Evolutionary conservation across 1,140 invertebrate species (phyloP).

Genomic region (Batillaria attramentaria): DNA sequence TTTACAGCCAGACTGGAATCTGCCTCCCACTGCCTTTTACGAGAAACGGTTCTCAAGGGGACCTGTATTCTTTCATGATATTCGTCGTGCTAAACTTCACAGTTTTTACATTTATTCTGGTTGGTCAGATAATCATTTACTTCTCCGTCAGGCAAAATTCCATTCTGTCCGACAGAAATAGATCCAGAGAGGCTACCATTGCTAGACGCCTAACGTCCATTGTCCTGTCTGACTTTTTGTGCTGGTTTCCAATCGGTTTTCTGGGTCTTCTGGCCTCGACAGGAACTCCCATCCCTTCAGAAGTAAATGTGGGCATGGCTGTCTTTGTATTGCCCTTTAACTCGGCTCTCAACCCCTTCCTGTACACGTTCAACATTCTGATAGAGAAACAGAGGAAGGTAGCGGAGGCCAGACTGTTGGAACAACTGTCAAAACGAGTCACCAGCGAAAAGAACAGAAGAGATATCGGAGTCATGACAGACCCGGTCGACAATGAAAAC

Average conservation of each 20-base stretch:
- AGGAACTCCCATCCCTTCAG: constrained; percentile 39
- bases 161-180: background rate
- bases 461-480: too few species aligned
- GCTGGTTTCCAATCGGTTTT: constrained; percentile 35
- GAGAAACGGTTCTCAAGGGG: constrained; percentile 21
- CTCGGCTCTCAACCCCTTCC: constrained; percentile 51
- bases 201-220: constrained; percentile 40
- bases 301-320: constrained; percentile 44
- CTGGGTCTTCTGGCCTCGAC: constrained; percentile 37
- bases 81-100: constrained; percentile 47
- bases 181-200: constrained; percentile 29
- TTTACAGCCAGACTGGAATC: constrained; percentile 48
- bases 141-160: constrained; percentile 17
- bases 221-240: constrained; percentile 35
- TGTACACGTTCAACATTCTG: constrained; percentile 45
- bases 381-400: background rate
- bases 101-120: constrained; percentile 39
- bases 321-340: constrained; percentile 51
- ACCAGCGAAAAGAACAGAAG: too few species aligned
- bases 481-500: too few species aligned
- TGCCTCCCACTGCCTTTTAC: constrained; percentile 49
- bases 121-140: constrained; percentile 45
- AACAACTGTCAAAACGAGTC: too few species aligned
- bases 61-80: constrained; percentile 41
- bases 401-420: background rate